These are phyloP conservation scores for Dolichomitus sp. DNA, from an alignment of 2,888 invertebrate genomes.

Conservation along the genomic window DNA sequence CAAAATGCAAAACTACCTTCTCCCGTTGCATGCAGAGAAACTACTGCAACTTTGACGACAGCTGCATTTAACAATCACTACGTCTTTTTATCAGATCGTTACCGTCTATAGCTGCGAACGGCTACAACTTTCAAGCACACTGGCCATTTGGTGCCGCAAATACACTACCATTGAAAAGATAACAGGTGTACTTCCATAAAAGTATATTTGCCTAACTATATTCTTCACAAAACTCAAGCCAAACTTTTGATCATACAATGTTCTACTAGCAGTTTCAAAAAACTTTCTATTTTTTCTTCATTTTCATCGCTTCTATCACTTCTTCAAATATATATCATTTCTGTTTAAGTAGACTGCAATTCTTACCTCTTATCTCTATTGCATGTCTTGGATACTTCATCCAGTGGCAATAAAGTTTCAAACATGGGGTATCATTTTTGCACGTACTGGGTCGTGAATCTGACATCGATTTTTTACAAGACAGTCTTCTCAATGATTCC, in stretches of 20 bases:
- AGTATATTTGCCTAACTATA: not conserved
- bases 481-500: slow-evolving; percentile 8
- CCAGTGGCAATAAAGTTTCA: slow-evolving; percentile 68
- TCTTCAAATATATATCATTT: not conserved
- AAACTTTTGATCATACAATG: not conserved
- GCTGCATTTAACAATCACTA: not conserved
- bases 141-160: not conserved
- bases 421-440: slow-evolving; percentile 69
- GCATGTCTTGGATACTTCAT: slow-evolving; percentile 63
- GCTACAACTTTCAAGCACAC: not conserved
- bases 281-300: not conserved
- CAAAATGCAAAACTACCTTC: too few relatives aligned
- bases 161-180: not conserved
- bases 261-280: not conserved
- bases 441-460: slow-evolving; percentile 23
- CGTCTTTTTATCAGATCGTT: not conserved
- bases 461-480: slow-evolving; percentile 55
- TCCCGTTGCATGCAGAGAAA: not conserved
- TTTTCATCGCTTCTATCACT: not conserved
- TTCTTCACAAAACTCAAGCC: not conserved
- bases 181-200: not conserved
- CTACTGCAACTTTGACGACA: not conserved
- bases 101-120: not conserved
- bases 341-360: not conserved
- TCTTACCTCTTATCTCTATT: not conserved